Conservation (phyloP, 2,888 invertebrate genomes). For the Capitulum mitella region DNA sequence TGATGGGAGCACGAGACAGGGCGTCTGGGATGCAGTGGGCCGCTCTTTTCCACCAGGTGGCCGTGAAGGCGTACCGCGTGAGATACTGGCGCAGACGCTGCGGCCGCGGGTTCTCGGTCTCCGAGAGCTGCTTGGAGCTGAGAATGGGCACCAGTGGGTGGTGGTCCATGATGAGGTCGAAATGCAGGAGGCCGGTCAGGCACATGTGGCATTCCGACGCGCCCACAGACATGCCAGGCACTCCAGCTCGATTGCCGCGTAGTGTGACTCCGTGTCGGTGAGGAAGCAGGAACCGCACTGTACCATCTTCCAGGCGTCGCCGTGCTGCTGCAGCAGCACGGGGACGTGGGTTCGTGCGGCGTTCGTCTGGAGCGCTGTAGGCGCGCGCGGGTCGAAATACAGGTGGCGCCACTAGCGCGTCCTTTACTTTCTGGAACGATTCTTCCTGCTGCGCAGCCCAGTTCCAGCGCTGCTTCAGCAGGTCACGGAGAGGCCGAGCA, state of each 20-base stretch:
- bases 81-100: conserved; percentile 26
- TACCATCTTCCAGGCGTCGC: not conserved
- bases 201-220: conserved; percentile 16
- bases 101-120: conserved; percentile 29
- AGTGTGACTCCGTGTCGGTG: conserved; percentile 13
- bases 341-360: conserved; percentile 26
- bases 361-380: conserved; percentile 27
- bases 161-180: conserved; percentile 28
- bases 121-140: conserved; percentile 20
- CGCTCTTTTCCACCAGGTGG: conserved; percentile 25
- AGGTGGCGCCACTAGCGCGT: conserved; percentile 35
- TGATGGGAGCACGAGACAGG: conserved; percentile 27
- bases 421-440: conserved; percentile 26
- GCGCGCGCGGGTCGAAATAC: conserved; percentile 23
- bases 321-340: conserved; percentile 19
- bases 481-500: conserved; percentile 26
- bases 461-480: conserved; percentile 18
- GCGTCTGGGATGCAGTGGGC: conserved; percentile 27
- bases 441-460: conserved; percentile 23
- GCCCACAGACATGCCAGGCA: conserved; percentile 23
- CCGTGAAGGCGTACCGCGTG: not conserved
- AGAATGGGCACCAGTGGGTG: conserved; percentile 27
- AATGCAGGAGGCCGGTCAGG: not conserved
- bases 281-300: conserved; percentile 28
- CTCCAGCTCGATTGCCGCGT: conserved; percentile 26